phyloP scores from a whole-genome alignment of 2,797 vertebrate species.

The Periophthalmus magnuspinnatus region DNA sequence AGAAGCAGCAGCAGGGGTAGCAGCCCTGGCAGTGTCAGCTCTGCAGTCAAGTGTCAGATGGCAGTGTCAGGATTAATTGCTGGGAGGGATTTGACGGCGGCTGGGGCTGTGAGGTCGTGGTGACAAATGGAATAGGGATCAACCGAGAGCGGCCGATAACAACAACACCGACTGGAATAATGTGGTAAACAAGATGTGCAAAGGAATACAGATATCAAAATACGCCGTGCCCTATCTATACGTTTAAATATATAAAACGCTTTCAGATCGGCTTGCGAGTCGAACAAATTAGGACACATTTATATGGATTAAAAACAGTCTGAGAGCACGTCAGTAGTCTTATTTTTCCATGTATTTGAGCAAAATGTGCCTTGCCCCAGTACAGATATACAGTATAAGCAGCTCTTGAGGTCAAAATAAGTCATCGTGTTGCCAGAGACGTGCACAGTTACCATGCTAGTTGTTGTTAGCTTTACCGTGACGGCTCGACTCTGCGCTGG shows the following conservation, averaged over 20 bases:
- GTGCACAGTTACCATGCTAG: too few relatives aligned
- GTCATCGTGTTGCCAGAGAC: too few relatives aligned
- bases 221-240: background rate
- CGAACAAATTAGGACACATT: too few relatives aligned
- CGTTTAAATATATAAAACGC: background rate
- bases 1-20: constrained; percentile 1
- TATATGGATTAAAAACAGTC: too few relatives aligned
- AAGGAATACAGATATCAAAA: background rate
- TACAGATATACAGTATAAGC: too few relatives aligned
- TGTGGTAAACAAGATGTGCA: background rate
- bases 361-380: too few relatives aligned
- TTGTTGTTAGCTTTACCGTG: too few relatives aligned
- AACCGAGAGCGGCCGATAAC: constrained; percentile 2
- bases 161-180: background rate
- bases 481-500: too few relatives aligned
- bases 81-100: constrained; percentile 12
- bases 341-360: too few relatives aligned
- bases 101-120: background rate
- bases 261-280: background rate
- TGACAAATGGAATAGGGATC: constrained; percentile 8
- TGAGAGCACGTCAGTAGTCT: too few relatives aligned
- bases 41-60: constrained; percentile 16
- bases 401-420: too few relatives aligned
- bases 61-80: constrained; percentile 6
- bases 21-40: background rate